A percentile compares a stretch with the other conserved stretches of the same genome.
Evolutionary conservation across 2,888 invertebrate genomes (phyloP).

Genomic region (Harpalus rubripes): DNA sequence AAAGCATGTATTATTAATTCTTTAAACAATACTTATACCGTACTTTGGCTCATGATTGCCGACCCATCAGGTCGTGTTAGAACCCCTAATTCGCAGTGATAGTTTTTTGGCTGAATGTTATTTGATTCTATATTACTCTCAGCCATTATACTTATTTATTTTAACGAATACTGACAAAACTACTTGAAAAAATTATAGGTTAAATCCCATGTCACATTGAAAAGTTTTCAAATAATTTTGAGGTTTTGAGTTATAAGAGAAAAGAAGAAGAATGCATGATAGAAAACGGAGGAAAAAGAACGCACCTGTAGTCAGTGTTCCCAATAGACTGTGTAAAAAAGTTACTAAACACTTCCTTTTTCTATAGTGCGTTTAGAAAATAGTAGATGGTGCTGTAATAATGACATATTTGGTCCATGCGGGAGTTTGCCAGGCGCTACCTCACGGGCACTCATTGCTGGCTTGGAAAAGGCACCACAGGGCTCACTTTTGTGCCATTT

Average conservation of each 20-base stretch:
- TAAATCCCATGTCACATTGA: constrained; percentile 37
- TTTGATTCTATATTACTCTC: background rate
- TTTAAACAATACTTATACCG: constrained; percentile 58
- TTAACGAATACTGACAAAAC: background rate
- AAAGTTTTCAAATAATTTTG: background rate
- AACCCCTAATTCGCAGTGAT: constrained; percentile 84
- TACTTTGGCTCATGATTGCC: constrained; percentile 88
- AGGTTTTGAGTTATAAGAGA: background rate
- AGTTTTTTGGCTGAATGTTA: constrained; percentile 38
- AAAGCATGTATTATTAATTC: constrained; percentile 34
- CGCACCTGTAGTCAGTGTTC: background rate
- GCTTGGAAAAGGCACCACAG: too few species aligned
- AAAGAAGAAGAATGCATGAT: background rate
- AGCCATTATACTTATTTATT: constrained; percentile 19
- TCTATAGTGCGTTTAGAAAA: too few species aligned
- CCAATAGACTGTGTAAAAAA: background rate
- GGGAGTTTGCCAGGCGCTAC: too few species aligned
- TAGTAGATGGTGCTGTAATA: too few species aligned
- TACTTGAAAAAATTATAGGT: constrained; percentile 21
- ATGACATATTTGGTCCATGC: too few species aligned
- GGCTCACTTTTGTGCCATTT: too few species aligned
- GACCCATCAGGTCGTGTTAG: constrained; percentile 89
- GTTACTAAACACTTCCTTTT: background rate
- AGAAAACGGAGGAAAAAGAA: background rate
- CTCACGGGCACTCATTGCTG: too few species aligned